Conservation (phyloP, 2,113 vertebrate species). For the Lanius collurio region DNA sequence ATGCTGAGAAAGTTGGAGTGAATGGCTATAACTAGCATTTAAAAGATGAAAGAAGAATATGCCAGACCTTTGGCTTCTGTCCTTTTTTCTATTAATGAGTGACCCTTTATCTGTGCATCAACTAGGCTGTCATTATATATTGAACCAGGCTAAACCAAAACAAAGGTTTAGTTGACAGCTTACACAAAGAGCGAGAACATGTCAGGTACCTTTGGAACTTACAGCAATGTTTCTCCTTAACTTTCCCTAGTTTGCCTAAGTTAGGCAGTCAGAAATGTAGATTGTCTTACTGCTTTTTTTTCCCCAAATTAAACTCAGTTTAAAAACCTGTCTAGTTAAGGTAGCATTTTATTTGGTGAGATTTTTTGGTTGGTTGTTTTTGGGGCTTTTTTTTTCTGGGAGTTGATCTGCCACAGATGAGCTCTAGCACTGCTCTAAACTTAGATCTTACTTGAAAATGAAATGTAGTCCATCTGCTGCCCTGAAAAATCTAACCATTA, state of each 20-base stretch:
- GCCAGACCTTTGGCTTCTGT: background rate
- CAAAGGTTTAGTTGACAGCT: background rate
- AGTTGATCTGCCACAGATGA: background rate
- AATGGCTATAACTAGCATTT: background rate
- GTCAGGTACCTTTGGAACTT: background rate
- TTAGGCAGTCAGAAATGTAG: background rate
- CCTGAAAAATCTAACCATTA: background rate
- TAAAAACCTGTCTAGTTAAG: background rate
- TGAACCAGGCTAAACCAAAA: background rate
- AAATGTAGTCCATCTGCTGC: slow-evolving; percentile 21
- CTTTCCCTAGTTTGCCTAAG: background rate
- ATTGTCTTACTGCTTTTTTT: background rate
- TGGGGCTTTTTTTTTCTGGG: background rate
- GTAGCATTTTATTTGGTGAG: background rate
- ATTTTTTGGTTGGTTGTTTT: background rate
- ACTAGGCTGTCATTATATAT: background rate
- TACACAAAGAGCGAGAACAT: background rate
- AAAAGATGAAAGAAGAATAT: background rate
- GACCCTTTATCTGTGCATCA: background rate
- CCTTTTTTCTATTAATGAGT: background rate
- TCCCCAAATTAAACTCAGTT: background rate
- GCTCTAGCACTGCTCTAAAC: background rate
- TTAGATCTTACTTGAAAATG: background rate
- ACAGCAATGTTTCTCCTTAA: background rate
- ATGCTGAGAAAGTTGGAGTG: background rate